A percentile compares a stretch with the other conserved stretches of the same genome.
Conservation (phyloP, 2,888 invertebrate genomes). For the Magallana nippona region DNA sequence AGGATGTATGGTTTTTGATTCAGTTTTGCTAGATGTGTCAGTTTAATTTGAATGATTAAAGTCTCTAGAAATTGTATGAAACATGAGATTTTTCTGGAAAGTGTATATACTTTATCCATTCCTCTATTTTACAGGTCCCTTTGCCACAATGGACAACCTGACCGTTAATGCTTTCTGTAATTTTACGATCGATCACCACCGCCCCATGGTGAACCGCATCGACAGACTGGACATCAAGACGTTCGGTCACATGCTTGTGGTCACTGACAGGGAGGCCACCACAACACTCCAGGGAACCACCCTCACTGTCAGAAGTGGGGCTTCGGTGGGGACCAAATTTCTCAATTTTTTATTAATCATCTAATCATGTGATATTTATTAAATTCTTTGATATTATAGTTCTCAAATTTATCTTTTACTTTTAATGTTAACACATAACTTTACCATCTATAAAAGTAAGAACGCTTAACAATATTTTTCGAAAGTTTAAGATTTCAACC, state of each 20-base stretch:
- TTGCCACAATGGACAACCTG: constrained; percentile 60
- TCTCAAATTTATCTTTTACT: no score
- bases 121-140: constrained; percentile 54
- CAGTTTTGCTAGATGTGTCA: no score
- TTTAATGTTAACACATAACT: no score
- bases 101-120: no score
- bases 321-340: constrained; percentile 55
- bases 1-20: no score
- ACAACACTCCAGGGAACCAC: constrained; percentile 65
- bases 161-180: constrained; percentile 66
- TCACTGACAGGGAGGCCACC: constrained; percentile 59
- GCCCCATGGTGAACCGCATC: constrained; percentile 55
- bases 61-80: no score
- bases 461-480: no score
- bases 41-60: no score
- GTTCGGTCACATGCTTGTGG: constrained; percentile 59
- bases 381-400: no score
- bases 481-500: no score
- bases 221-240: constrained; percentile 69
- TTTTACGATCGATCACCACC: constrained; percentile 62
- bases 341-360: not conserved
- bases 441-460: no score
- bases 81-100: no score
- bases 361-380: not conserved
- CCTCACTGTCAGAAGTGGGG: constrained; percentile 68